Base-by-base conservation (phyloP, 2,888 invertebrate genomes). In the Zeuzera pyrina region DNA sequence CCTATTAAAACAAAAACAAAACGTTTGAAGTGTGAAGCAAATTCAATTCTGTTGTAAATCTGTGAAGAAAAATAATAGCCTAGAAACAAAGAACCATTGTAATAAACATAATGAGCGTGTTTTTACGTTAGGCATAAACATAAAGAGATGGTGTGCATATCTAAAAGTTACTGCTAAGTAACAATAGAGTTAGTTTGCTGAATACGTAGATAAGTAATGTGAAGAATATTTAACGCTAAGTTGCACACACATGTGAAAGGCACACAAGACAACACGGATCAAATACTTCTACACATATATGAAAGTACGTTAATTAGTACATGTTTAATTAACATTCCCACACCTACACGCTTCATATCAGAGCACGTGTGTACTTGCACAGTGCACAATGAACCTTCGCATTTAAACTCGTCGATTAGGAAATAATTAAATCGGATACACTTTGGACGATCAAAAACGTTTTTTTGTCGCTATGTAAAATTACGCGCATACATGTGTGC, bases 221-320 rank as follows among this genome's bases (percentile, higher is more conserved):
- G 15, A 5, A 8, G 5, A 19, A 19, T 19, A 19, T n/a, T 15
- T 15, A 28, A 15, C 26, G 23, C 37, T 43, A 35, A 42, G 38
- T 42, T 52, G 54, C 57, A 62, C 55, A 67, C 60, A 66, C 51
- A 48, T 52, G 57, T 52, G 67, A 71, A 73, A 71, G 65, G 60
- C 52, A 50, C 50, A 52, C 46, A 52, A 45, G 39, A 47, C 53
- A 28, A 15, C 59, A 59, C 57, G 56, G 55, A 60, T 57, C 57
- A 46, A 53, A 64, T 56, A 67, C 73, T 65, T 66, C 74, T 69
- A 67, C 63, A 67, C 71, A 71, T 72, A 69, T 58, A 52, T 66
- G 73, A 76, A 76, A 76, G 69, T 61, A 71, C 66, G 78, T 67
- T 77, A 76, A 77, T 78, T 76, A 77, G 67, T 74, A 52, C 49